Base-by-base conservation (phyloP, 2,113 vertebrate species). In the Notarius lentiginosus region DNA sequence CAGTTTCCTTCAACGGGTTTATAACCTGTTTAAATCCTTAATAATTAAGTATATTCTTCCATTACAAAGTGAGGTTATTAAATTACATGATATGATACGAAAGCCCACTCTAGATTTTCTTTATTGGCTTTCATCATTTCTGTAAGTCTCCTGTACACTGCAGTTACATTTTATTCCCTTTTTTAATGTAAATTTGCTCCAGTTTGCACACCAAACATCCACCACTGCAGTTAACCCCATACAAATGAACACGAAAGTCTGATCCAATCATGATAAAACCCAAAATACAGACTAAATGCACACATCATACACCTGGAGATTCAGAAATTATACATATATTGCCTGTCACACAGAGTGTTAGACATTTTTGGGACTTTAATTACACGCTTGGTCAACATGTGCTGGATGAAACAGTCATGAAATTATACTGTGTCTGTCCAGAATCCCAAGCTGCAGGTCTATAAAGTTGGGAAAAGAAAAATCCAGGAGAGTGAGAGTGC, bases 331-430 rank as follows among this genome's bases (percentile, higher is more conserved):
- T 91, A 90, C 65, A 77, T 88, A 93, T 92, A 92, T 93, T 93
- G 90, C 90, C 90, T 86, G 86, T 89, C 90, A 68, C 86, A 83
- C 91, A 91, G 88, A 90, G 89, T 87, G 82, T 92, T 89, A 93
- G 92, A 93, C 93, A 92, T 93, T 95, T 94, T 93, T 93, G 92
- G 93, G 91, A 91, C 92, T 95, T 95, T 94, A 95, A 95, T 95
- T 94, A 95, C 94, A 94, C 92, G 92, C 93, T 94, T 94, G 93
- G 91, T 92, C 92, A 94, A 91, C 91, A 80, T 87, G 89, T 91
- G 90, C 89, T 65, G 22, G 90, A 90, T 89, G 92, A 91, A 91
- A 93, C 84, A 55, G 87, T 72, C 84, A 83, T 88, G 91, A 92
- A 93, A 88, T 93, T 88, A 92, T 87, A 92, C 90, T 91, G 92